A percentile compares a stretch with the other conserved stretches of the same genome.
These are phyloP conservation scores for Alouatta palliata DNA, from an alignment of 2,113 vertebrate species.

Conservation along the genomic window DNA sequence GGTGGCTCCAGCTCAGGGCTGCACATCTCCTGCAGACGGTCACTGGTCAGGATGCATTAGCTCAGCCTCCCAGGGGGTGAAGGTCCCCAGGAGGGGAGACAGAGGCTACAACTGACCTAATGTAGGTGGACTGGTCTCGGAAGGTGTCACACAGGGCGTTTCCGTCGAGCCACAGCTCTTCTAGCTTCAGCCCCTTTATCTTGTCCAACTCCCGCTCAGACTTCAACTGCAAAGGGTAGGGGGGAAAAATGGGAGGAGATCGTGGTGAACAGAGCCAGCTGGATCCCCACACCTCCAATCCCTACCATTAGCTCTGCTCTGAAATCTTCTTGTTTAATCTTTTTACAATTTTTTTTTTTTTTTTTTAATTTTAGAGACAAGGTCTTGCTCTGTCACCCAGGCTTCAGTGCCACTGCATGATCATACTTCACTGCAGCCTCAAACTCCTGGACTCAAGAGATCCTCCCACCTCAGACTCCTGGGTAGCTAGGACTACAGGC, in stretches of 20 bases:
- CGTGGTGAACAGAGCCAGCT: fast-evolving
- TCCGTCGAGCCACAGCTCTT: slow-evolving; percentile 91
- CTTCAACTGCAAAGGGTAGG: slow-evolving; percentile 85
- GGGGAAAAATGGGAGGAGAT: fast-evolving
- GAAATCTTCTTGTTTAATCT: too few relatives aligned
- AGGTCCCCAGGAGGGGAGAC: slow-evolving; percentile 75
- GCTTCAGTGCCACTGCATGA: too few relatives aligned
- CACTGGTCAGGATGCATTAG: slow-evolving; percentile 64
- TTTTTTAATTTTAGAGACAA: too few relatives aligned
- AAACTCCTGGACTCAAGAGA: too few relatives aligned
- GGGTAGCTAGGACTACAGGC: too few relatives aligned
- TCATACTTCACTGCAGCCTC: too few relatives aligned
- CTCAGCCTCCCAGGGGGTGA: slow-evolving; percentile 70
- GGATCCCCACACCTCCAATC: too few relatives aligned
- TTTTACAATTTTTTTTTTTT: too few relatives aligned
- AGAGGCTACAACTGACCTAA: slow-evolving; percentile 89
- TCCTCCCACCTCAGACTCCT: too few relatives aligned
- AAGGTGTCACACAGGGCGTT: slow-evolving; percentile 91
- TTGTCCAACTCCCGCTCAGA: slow-evolving; percentile 91
- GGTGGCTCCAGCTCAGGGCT: slow-evolving; percentile 68
- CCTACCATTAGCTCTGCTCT: neutral
- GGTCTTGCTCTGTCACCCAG: too few relatives aligned
- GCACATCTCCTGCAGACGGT: slow-evolving; percentile 66
- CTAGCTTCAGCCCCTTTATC: slow-evolving; percentile 91
- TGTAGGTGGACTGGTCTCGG: slow-evolving; percentile 90